These are phyloP conservation scores for Nesoenas mayeri DNA, from an alignment of 2,113 vertebrate species.

Conservation along the genomic window DNA sequence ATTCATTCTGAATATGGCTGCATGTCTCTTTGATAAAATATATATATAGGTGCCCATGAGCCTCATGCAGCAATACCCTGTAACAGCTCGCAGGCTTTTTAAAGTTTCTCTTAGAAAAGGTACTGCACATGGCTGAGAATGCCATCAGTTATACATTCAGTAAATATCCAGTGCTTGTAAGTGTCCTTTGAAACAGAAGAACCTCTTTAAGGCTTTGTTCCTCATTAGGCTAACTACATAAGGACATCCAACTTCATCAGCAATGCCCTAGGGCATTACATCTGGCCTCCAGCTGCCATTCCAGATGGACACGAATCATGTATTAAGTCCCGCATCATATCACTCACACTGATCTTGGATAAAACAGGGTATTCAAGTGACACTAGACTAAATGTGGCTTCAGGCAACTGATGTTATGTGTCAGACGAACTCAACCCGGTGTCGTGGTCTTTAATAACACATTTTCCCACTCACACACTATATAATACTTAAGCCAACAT, in stretches of 20 bases:
- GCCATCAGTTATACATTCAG: not conserved
- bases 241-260: not conserved
- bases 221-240: not conserved
- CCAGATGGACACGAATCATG: too few species aligned
- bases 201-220: not conserved
- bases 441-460: accelerated
- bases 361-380: not conserved
- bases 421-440: not conserved
- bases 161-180: not conserved
- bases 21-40: not conserved
- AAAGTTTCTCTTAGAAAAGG: not conserved
- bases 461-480: not conserved
- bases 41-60: not conserved
- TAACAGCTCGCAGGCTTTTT: not conserved
- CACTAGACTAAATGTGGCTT: accelerated
- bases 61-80: not conserved
- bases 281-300: too few species aligned
- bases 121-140: not conserved
- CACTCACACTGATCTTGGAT: not conserved
- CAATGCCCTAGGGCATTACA: too few species aligned
- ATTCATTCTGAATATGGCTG: not conserved
- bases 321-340: accelerated
- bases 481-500: not conserved
- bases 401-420: not conserved
- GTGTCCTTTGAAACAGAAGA: not conserved